Percentiles rank a stretch among this genome's conserved stretches.
Conservation (phyloP, 2,888 invertebrate genomes). For the Pterobdella sp. region DNA sequence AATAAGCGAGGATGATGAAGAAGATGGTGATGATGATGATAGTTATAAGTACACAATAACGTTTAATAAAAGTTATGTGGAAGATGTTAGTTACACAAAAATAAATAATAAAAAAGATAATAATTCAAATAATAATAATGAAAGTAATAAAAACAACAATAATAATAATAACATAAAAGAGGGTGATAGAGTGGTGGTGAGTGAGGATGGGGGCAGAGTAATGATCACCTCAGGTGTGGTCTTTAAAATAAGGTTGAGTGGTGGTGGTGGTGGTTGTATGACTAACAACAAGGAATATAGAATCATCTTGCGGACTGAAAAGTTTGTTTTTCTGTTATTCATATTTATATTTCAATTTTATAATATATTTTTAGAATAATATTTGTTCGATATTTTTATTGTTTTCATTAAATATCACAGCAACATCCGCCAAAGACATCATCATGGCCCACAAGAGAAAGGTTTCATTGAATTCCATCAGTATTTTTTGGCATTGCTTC, state of each 20-base stretch:
- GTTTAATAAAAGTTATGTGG: too few species aligned
- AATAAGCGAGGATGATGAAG: not conserved
- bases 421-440: too few species aligned
- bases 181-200: constrained; percentile 3
- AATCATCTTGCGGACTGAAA: not conserved
- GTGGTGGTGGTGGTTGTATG: constrained; percentile 2
- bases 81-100: too few species aligned
- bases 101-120: not conserved
- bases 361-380: not conserved
- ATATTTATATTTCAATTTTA: not conserved
- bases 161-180: not conserved
- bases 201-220: not conserved
- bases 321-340: too few species aligned
- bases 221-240: not conserved
- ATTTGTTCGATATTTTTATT: too few species aligned
- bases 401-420: too few species aligned
- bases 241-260: not conserved
- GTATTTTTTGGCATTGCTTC: too few species aligned
- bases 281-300: not conserved
- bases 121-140: not conserved
- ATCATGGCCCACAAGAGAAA: too few species aligned
- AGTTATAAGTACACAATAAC: too few species aligned
- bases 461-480: too few species aligned
- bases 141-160: not conserved
- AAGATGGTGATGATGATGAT: not conserved